phyloP scores from a whole-genome alignment of 2,888 invertebrate species.

The Heteromyza rotundicornis region DNA sequence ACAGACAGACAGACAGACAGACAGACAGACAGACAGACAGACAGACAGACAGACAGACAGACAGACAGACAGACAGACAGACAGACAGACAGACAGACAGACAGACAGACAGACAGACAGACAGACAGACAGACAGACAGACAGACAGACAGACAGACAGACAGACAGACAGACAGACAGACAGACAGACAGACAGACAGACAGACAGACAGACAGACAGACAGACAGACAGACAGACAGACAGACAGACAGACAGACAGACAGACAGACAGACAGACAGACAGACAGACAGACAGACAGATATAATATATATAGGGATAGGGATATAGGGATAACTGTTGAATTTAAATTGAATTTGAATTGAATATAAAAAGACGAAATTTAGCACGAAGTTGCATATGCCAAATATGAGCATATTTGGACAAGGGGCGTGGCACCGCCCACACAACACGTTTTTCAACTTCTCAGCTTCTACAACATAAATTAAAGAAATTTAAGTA shows the following conservation, averaged over 20 bases:
- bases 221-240: background rate
- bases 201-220: conserved; percentile 8
- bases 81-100: background rate
- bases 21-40: conserved; percentile 8
- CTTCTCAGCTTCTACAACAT: too few species aligned
- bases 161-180: background rate
- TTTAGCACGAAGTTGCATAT: too few species aligned
- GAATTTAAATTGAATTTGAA: too few species aligned
- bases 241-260: too few species aligned
- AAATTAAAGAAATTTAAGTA: too few species aligned
- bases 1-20: conserved; percentile 8
- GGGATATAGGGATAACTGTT: too few species aligned
- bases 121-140: conserved; percentile 3
- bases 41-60: background rate
- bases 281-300: conserved; percentile 10
- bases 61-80: too few species aligned
- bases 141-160: too few species aligned
- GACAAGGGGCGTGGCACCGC: too few species aligned
- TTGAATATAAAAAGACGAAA: too few species aligned
- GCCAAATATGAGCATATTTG: too few species aligned
- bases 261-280: conserved; percentile 3
- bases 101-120: conserved; percentile 13
- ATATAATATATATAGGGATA: background rate
- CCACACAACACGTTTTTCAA: too few species aligned
- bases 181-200: conserved; percentile 8